Evolutionary conservation across 2,888 invertebrate genomes (phyloP).

Genomic region (Pandemis heparana): DNA sequence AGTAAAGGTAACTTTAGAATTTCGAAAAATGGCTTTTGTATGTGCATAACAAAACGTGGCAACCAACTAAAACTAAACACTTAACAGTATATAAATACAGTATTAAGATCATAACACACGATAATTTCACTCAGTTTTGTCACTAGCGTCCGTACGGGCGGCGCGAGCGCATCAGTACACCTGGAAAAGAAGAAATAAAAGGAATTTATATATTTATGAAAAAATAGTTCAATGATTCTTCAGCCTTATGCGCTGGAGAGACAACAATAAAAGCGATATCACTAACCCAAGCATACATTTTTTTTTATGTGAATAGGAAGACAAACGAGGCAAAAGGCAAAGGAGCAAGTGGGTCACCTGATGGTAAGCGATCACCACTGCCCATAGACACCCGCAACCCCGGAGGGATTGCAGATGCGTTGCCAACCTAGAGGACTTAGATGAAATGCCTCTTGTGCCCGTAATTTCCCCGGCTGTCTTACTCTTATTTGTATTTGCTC

Average conservation of each 20-base stretch:
- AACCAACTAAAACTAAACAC: constrained; percentile 46
- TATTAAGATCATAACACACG: constrained; percentile 63
- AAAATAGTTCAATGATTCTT: neutral
- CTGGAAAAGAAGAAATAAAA: constrained; percentile 57
- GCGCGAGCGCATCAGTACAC: constrained; percentile 63
- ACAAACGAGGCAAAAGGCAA: too few relatives aligned
- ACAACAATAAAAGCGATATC: neutral
- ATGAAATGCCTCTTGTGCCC: too few relatives aligned
- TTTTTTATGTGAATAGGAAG: too few relatives aligned
- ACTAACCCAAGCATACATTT: too few relatives aligned
- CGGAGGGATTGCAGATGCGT: too few relatives aligned
- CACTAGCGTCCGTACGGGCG: constrained; percentile 60
- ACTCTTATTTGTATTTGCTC: too few relatives aligned
- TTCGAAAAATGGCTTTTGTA: constrained; percentile 56
- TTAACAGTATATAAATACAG: constrained; percentile 65
- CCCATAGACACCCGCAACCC: too few relatives aligned
- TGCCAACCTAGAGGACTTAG: too few relatives aligned
- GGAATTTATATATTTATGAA: neutral
- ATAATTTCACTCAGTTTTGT: constrained; percentile 63
- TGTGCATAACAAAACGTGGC: constrained; percentile 59
- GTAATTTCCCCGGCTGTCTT: too few relatives aligned
- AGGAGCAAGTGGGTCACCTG: too few relatives aligned
- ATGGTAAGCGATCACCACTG: too few relatives aligned
- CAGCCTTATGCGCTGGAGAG: too few relatives aligned
- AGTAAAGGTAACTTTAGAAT: constrained; percentile 56